These are phyloP conservation scores for Coptodon rendalli DNA, from an alignment of 2,113 vertebrate genomes.

Conservation along the genomic window DNA sequence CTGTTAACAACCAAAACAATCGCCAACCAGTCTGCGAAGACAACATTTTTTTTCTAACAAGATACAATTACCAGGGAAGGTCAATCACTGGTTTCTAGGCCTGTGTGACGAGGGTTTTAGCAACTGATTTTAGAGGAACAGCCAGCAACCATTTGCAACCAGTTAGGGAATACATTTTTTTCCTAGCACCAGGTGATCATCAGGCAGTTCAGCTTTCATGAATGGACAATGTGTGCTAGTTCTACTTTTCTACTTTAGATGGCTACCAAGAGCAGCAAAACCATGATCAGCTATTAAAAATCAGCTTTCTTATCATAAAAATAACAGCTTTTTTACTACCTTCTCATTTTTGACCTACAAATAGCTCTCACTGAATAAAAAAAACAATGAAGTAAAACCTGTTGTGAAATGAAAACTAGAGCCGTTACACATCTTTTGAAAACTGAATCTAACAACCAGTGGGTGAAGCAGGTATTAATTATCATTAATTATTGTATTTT, in stretches of 20 bases:
- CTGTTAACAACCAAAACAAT: neutral
- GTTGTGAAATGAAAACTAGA: neutral
- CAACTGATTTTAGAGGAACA: neutral
- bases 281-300: no score
- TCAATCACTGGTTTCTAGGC: neutral
- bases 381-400: rapidly evolving
- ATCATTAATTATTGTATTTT: neutral
- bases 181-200: neutral
- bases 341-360: neutral
- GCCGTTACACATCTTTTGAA: neutral
- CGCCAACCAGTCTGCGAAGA: neutral
- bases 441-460: neutral
- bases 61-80: neutral
- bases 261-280: neutral
- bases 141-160: rapidly evolving
- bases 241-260: neutral
- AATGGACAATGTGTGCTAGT: neutral
- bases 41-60: neutral
- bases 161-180: neutral
- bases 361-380: neutral
- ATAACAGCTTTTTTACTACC: neutral
- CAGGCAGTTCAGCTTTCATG: neutral
- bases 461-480: neutral
- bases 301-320: neutral
- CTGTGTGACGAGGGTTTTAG: neutral